Base-by-base conservation (phyloP, 2,797 vertebrate genomes). In the Chrosomus eos region DNA sequence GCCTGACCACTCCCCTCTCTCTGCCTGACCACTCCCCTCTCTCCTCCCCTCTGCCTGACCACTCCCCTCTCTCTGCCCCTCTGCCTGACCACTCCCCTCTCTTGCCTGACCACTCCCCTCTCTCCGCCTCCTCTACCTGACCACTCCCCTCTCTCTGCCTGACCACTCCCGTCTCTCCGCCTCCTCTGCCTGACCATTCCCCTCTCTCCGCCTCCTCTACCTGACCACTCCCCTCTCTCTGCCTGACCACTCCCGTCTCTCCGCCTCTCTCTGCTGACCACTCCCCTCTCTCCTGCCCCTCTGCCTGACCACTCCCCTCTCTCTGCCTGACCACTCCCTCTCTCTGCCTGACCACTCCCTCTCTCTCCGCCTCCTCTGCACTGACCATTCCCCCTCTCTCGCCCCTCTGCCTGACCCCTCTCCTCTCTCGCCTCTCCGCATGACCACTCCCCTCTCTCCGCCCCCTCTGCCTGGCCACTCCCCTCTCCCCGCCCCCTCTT, bases 361-460 rank as follows among this genome's bases (percentile, higher is more conserved):
- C 23, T 75, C 79, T 79, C 71, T 14, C 1, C 90, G 98, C 28
- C 36, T n/a, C 68, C 81, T 79, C 71, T 14, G 1, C 90, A 99
- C 72, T 71, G 66, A 43, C 75, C 64, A 13, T 14, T 45, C 28
- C 36, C 67, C 23, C 71, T 14, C 1, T n/a, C n/a, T n/a, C 90
- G 98, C 28, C 36, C 68, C 81, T 79, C 71, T 14, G 1, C 90
- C 31, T 66, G n/a, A n/a, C n/a, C n/a, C n/a, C n/a, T n/a, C n/a
- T n/a, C n/a, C n/a, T n/a, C n/a, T n/a, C n/a, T n/a, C n/a, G n/a
- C n/a, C n/a, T n/a, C n/a, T n/a, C n/a, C n/a, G n/a, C n/a, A n/a
- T 71, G 66, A 43, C 75, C 64, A 13, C 19, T 45, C 28, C 36
- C 67, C 23, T 75, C 79, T 79, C 71, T 14, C 1, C 90, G 98